phyloP scores from a whole-genome alignment of 2,113 vertebrate species.

The Calyptomena viridis region DNA sequence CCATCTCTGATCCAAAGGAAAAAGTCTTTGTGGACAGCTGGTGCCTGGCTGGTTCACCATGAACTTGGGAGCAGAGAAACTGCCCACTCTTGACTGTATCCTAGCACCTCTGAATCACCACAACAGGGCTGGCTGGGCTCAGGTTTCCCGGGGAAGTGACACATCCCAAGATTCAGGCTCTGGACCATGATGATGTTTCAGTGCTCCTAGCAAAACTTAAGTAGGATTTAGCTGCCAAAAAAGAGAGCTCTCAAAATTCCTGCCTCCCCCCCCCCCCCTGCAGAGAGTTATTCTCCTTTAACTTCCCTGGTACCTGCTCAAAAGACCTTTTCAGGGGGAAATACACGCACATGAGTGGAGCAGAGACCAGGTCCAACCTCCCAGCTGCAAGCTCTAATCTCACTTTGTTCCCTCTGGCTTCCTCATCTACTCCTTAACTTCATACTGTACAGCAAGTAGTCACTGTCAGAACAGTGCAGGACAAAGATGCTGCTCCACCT shows the following conservation, averaged over 20 bases:
- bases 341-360: background rate
- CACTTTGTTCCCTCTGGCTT: background rate
- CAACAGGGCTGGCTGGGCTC: background rate
- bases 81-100: fast-evolving
- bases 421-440: background rate
- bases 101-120: background rate
- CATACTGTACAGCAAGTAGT: background rate
- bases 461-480: background rate
- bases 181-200: background rate
- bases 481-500: background rate
- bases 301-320: background rate
- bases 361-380: background rate
- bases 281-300: background rate
- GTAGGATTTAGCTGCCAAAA: background rate
- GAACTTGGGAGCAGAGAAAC: fast-evolving
- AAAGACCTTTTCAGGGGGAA: background rate
- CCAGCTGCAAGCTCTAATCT: background rate
- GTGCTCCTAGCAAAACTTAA: background rate
- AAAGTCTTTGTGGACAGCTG: background rate
- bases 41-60: background rate
- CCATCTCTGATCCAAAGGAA: background rate
- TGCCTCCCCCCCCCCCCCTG: fast-evolving
- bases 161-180: background rate
- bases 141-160: background rate
- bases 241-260: background rate